These are phyloP conservation scores for Oxyura jamaicensis DNA, from an alignment of 2,113 vertebrate genomes.

Conservation along the genomic window DNA sequence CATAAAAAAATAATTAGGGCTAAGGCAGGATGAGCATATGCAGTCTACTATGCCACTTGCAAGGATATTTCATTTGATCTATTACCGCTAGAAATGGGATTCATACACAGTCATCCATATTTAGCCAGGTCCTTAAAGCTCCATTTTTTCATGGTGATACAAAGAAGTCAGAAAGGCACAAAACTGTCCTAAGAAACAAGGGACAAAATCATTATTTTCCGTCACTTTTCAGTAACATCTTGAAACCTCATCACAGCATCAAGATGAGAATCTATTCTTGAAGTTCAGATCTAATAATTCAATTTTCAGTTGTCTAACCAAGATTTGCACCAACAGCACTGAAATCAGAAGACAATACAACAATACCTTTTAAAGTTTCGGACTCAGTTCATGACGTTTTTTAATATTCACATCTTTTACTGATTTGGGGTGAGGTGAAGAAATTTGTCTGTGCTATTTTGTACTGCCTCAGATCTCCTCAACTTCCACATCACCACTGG, in stretches of 20 bases:
- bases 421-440: neutral
- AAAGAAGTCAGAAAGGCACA: neutral
- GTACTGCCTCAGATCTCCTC: neutral
- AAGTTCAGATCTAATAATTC: neutral
- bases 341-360: neutral
- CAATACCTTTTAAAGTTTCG: neutral
- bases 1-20: slow-evolving; percentile 30
- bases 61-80: neutral
- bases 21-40: neutral
- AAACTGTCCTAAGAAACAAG: neutral
- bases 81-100: neutral
- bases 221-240: neutral
- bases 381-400: neutral
- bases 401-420: neutral
- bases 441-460: neutral
- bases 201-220: neutral
- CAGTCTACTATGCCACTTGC: slow-evolving; percentile 9
- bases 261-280: neutral
- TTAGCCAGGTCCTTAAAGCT: neutral
- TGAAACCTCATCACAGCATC: neutral
- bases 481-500: neutral
- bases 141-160: neutral
- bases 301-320: neutral
- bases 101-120: neutral
- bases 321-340: neutral